Base-by-base conservation (phyloP, 1,140 invertebrate species). In the Hyposmocoma kahamanoa region DNA sequence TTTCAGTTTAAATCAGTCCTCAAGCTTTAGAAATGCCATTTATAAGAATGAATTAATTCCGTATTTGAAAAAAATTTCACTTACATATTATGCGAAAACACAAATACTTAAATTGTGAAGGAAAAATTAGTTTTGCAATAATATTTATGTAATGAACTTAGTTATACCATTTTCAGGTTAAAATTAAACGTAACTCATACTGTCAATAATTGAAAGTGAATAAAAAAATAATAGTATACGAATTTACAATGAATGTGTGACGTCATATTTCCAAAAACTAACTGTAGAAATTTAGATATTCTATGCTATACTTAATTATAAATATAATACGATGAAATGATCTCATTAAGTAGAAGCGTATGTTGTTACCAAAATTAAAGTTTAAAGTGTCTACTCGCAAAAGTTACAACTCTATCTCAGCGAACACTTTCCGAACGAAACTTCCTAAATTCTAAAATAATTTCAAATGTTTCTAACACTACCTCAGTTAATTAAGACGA, bases 21-120 rank as follows among this genome's bases (percentile, higher is more conserved):
- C 63, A 68, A 78, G 67, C 61, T 83, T 84, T 72, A 73, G 79
- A 84, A 83, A 84, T 84, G 81, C 81, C 83, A 84, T 73, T 84
- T 74, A n/a, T 72, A 68, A 81, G 77, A 84, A 82, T 82, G 78
- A 79, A 77, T 70, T 66, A 65, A 79, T 75, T 61, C 63, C 58
- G 53, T 66, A 67, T 50, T 63, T 36, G 61, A 71, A 70, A 74
- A 68, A 58, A 53, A 63, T 71, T 59, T 55, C 42, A 72, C 58
- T 66, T 71, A 70, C 55, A 69, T 82, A 84, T 84, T 84, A 84
- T 82, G 78, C 78, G 65, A 73, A 68, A 69, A 68, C 57, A 78
- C 59, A 76, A 62, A 79, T 61, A 61, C 53, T 49, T 51, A 50
- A 57, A 66, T 65, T 70, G 59, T 69, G 57, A 65, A 70, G 46